Base-by-base conservation (phyloP, 2,113 vertebrate species). In the Tragelaphus strepsiceros region DNA sequence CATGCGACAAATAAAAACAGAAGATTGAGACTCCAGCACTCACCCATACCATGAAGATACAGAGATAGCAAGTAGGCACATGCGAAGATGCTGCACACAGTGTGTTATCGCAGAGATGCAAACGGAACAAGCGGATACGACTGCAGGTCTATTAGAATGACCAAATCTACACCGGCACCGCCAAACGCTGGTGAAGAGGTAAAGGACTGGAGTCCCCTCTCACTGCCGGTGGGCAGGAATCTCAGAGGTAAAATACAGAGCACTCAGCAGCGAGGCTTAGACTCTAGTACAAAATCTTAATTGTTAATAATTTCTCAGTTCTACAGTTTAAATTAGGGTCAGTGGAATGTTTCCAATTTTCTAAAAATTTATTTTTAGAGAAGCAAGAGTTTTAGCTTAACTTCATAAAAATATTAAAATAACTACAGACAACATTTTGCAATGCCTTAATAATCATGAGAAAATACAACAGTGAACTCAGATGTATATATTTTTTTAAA, bases 341-440 rank as follows among this genome's bases (percentile, higher is more conserved):
- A 3, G 30, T 4, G 49, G 30, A 91, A 58, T 91, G 26, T 24
- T 89, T 92, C 58, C 19, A 87, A 15, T 16, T 88, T 64, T 91
- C 64, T 19, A 14, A 64, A 77, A 81, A 59, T 12, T 16, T 77
- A 86, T 54, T 67, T 93, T 94, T 87, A 88, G n/a, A 24, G 30
- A 96, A 90, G 61, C 7, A 83, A 89, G 83, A 93, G 19, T 71
- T 90, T 95, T 87, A 89, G 11, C 19, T 59, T 88, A 92, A 87
- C 32, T 46, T 51, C 94, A 32, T 54, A 87, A 86, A 96, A 80
- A 54, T 22, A 58, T 87, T 93, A 71, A 91, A 96, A 95, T 49
- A 91, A 92, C 19, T 51, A 74, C 1, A 54, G 51, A 64, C 14
- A 95, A 67, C 19, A 64, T 90, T 96, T 84, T 91, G 13, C 16